Percentiles rank a stretch among this genome's conserved stretches.
These are phyloP conservation scores for Megalonaias nervosa DNA, from an alignment of 1,140 invertebrate species.

Conservation along the genomic window DNA sequence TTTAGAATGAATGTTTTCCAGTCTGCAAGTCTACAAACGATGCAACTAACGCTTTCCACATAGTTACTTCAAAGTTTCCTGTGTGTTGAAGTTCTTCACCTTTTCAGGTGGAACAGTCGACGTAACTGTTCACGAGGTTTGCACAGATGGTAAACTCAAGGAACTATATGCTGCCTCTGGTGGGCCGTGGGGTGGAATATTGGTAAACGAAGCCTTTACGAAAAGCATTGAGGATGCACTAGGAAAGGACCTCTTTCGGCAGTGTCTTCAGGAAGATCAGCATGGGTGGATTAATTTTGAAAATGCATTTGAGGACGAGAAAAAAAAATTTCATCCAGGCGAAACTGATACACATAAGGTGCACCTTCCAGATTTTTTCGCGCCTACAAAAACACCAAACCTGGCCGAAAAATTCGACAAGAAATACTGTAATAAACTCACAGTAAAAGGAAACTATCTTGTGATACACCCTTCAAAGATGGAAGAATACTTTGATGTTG, in stretches of 20 bases:
- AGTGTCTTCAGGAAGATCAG: neutral
- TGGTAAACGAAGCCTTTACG: constrained; percentile 4
- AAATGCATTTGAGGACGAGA: constrained; percentile 13
- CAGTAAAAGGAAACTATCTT: neutral
- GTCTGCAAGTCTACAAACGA: no score
- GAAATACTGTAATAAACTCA: neutral
- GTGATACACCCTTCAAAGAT: neutral
- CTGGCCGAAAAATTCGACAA: no score
- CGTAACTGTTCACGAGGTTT: constrained; percentile 17
- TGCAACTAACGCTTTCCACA: no score
- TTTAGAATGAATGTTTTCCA: no score
- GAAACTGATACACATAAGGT: neutral
- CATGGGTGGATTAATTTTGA: neutral
- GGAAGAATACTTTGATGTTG: constrained; percentile 4
- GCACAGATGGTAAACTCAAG: neutral
- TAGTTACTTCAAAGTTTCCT: no score
- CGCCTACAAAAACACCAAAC: neutral
- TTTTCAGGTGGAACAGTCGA: constrained; percentile 16
- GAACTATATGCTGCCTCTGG: constrained; percentile 10
- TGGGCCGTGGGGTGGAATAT: constrained; percentile 12
- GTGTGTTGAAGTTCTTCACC: neutral
- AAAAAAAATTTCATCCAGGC: neutral
- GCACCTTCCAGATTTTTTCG: no score
- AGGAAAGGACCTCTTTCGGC: neutral
- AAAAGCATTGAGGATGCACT: neutral